A percentile compares a stretch with the other conserved stretches of the same genome.
These are phyloP conservation scores for Cephus runcator DNA, from an alignment of 2,888 invertebrate species.

Conservation along the genomic window DNA sequence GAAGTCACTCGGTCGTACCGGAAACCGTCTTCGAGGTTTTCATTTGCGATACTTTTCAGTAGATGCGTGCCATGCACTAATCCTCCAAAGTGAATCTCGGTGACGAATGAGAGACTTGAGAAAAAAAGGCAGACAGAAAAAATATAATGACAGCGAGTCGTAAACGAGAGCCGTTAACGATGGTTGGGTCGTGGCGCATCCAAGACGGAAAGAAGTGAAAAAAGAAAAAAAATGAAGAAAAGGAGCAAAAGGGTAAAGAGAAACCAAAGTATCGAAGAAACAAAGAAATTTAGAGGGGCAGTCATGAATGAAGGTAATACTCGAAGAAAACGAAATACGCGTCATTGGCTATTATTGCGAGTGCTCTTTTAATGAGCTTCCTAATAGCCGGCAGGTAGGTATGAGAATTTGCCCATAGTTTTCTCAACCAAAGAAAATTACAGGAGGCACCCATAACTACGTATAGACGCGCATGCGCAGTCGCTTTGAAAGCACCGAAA, in stretches of 20 bases:
- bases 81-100: background rate
- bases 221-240: too few species aligned
- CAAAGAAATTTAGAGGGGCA: background rate
- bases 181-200: background rate
- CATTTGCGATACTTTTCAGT: background rate
- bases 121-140: background rate
- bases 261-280: background rate
- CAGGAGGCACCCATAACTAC: background rate
- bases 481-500: background rate
- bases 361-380: background rate
- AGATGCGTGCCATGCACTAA: background rate
- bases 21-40: background rate
- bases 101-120: background rate
- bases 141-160: background rate
- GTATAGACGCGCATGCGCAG: background rate
- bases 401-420: background rate
- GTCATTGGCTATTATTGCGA: background rate
- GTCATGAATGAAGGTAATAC: background rate
- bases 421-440: background rate
- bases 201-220: background rate
- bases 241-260: background rate
- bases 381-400: background rate
- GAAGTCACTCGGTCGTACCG: background rate
- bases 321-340: background rate
- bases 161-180: background rate